These are phyloP conservation scores for Drosophila gunungcola DNA, from an alignment of 1,140 invertebrate species.

Conservation along the genomic window DNA sequence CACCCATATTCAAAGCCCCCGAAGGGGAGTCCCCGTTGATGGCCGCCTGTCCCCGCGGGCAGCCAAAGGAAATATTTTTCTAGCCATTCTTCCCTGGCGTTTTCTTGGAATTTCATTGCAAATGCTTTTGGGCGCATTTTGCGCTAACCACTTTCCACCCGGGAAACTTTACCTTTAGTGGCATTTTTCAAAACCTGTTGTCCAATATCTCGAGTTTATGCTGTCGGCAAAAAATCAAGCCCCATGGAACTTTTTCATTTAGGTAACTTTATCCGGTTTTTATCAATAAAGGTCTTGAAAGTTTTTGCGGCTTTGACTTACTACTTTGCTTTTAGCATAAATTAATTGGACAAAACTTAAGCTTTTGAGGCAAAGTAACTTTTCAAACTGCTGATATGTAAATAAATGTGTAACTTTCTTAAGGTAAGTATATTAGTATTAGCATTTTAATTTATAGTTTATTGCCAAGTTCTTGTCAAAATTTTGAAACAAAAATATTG, in stretches of 20 bases:
- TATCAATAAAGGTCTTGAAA: constrained; percentile 46
- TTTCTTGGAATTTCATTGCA: constrained; percentile 44
- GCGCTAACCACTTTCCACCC: constrained; percentile 23
- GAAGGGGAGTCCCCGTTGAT: constrained; percentile 10
- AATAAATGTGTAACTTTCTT: not conserved
- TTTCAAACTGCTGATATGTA: not conserved
- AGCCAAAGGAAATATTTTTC: constrained; percentile 33
- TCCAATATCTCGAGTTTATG: constrained; percentile 31
- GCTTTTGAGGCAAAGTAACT: constrained; percentile 11
- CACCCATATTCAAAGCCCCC: not conserved
- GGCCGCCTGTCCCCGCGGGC: constrained; percentile 25
- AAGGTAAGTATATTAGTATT: not conserved
- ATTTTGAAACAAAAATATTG: not conserved
- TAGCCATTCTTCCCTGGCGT: constrained; percentile 25
- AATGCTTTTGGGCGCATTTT: constrained; percentile 38
- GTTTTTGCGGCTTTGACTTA: constrained; percentile 14
- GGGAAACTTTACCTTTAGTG: constrained; percentile 34
- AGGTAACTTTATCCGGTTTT: constrained; percentile 36
- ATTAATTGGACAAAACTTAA: constrained; percentile 40
- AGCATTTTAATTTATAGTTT: too few relatives aligned
- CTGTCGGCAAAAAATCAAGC: constrained; percentile 13
- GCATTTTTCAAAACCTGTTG: constrained; percentile 27
- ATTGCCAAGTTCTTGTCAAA: not conserved
- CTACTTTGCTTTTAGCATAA: constrained; percentile 18
- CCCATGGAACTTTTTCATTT: constrained; percentile 25